phyloP scores from a whole-genome alignment of 2,888 invertebrate species.

The Lasioglossum pauxillum region DNA sequence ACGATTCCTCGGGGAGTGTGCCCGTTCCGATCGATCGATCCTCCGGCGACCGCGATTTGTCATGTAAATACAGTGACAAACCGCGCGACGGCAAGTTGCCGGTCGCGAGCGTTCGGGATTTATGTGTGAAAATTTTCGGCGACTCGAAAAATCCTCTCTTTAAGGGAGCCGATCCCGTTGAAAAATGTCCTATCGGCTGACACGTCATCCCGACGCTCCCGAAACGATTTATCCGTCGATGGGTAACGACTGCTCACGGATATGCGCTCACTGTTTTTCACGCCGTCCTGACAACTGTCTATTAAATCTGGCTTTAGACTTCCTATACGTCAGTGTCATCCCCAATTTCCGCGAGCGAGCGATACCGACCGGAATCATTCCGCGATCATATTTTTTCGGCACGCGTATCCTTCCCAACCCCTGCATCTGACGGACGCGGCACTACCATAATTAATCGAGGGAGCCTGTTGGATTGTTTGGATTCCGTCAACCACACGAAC shows the following conservation, averaged over 20 bases:
- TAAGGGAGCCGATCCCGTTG: background rate
- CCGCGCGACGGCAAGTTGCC: background rate
- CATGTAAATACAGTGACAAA: constrained; percentile 13
- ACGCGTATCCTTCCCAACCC: background rate
- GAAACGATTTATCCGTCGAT: constrained; percentile 9
- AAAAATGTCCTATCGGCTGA: constrained; percentile 23
- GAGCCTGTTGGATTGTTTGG: background rate
- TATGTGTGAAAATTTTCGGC: background rate
- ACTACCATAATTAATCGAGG: background rate
- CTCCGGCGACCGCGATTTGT: background rate
- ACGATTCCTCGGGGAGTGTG: background rate
- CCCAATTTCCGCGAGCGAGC: constrained; percentile 7
- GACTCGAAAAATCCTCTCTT: constrained; percentile 33
- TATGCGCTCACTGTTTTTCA: constrained; percentile 21
- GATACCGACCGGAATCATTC: background rate
- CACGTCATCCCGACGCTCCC: constrained; percentile 4
- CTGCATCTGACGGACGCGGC: background rate
- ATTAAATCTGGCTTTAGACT: constrained; percentile 30
- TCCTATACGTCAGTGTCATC: constrained; percentile 29
- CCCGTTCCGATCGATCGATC: constrained; percentile 6
- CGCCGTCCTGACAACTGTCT: constrained; percentile 18
- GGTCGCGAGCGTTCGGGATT: background rate
- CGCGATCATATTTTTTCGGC: background rate
- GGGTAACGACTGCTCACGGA: constrained; percentile 23
- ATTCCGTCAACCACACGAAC: background rate